Conservation (phyloP, 2,888 invertebrate species). For the Cryptocephalus moraei region DNA sequence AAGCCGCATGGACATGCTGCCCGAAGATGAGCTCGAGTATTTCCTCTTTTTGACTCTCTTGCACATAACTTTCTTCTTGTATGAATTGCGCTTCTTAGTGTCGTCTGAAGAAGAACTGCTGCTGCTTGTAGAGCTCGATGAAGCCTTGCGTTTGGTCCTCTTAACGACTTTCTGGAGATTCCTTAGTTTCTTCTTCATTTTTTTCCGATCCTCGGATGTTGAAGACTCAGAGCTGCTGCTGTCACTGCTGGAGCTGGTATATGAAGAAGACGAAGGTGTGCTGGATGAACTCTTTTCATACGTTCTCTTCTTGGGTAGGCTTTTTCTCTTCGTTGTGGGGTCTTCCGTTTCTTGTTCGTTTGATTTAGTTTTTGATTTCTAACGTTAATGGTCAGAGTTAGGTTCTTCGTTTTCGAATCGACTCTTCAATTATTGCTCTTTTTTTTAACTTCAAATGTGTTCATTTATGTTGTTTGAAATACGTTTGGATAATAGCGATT, state of each 20-base stretch:
- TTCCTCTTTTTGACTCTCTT: slow-evolving; percentile 2
- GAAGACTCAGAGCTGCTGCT: background rate
- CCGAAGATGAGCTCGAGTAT: slow-evolving; percentile 4
- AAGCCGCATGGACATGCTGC: slow-evolving; percentile 56
- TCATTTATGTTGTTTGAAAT: too few relatives aligned
- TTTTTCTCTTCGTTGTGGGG: slow-evolving; percentile 1
- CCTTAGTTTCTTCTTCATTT: slow-evolving; percentile 1
- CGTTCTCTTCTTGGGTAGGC: slow-evolving; percentile 4
- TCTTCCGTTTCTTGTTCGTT: slow-evolving; percentile 3
- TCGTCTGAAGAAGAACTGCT: background rate
- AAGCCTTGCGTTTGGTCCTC: background rate
- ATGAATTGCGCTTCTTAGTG: background rate
- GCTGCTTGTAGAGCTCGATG: background rate
- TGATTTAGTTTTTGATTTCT: background rate
- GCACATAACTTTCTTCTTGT: background rate
- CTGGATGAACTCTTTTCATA: background rate
- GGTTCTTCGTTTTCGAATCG: background rate
- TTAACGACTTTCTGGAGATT: background rate
- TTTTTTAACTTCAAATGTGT: too few relatives aligned
- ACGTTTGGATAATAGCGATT: too few relatives aligned
- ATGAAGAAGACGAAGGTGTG: slow-evolving; percentile 1
- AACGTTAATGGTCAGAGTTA: background rate
- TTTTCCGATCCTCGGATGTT: slow-evolving; percentile 1
- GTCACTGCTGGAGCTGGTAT: background rate
- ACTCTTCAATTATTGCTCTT: background rate